Evolutionary conservation across 2,113 vertebrate species (phyloP).

Genomic region (Rousettus leschenaultii): DNA sequence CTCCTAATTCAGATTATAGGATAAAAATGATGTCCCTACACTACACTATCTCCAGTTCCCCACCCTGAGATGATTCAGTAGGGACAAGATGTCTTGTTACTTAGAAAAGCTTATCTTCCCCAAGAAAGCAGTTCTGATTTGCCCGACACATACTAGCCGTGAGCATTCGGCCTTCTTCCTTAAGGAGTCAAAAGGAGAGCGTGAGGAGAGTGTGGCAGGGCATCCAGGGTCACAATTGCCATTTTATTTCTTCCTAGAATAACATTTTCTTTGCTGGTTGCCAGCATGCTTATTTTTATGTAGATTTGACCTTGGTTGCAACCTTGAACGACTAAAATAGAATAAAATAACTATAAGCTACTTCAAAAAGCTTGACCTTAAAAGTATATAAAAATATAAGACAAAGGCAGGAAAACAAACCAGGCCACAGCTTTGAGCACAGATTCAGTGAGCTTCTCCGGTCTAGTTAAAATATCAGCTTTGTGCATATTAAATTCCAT

Average conservation of each 20-base stretch:
- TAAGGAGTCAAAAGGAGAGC: conserved; percentile 46
- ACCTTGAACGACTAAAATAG: conserved; percentile 56
- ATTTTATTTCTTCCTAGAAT: conserved; percentile 34
- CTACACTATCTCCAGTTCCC: not conserved
- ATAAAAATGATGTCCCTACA: not conserved
- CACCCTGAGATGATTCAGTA: not conserved
- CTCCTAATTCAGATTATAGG: not conserved
- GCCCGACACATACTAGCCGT: not conserved
- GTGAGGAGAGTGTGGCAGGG: not conserved
- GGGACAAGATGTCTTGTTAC: conserved; percentile 17
- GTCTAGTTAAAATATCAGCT: conserved; percentile 60
- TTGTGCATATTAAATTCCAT: conserved; percentile 41
- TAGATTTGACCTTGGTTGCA: conserved; percentile 38
- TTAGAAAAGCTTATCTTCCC: conserved; percentile 24
- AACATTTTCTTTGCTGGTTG: conserved; percentile 47
- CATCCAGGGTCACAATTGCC: not conserved
- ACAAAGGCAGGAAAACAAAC: conserved; percentile 61
- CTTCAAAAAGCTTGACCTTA: conserved; percentile 44
- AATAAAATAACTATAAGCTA: conserved; percentile 51
- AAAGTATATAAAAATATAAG: conserved; percentile 63
- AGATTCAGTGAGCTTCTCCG: not conserved
- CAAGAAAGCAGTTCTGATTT: not conserved
- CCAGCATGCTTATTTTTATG: conserved; percentile 44
- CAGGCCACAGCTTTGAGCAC: not conserved
- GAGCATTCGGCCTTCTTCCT: conserved; percentile 31